Conservation (phyloP, 2,113 vertebrate species). For the Felis catus region DNA sequence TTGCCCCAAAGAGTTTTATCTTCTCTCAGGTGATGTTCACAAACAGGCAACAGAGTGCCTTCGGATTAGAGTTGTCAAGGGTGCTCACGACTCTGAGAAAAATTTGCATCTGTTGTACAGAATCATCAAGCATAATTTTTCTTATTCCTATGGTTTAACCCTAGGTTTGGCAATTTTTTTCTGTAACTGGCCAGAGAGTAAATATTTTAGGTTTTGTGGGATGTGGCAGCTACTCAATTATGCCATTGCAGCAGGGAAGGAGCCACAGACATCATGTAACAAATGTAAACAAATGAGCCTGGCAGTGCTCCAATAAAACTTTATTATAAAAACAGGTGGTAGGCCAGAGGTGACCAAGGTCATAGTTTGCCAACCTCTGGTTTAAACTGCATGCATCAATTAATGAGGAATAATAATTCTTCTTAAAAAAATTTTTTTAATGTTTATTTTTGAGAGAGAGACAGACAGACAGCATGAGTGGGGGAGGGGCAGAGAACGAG, state of each 20-base stretch:
- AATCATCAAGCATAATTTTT: not conserved
- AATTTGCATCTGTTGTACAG: not conserved
- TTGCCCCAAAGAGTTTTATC: not conserved
- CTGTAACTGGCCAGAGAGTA: not conserved
- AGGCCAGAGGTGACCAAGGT: not conserved
- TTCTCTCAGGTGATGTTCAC: not conserved
- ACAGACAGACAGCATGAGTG: too few species aligned
- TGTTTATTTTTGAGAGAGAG: too few species aligned
- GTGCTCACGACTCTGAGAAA: not conserved
- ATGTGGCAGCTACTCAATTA: not conserved
- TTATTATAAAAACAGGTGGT: conserved; percentile 8
- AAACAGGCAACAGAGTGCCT: not conserved
- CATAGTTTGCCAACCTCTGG: not conserved
- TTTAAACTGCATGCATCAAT: not conserved
- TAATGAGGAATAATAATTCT: conserved; percentile 13
- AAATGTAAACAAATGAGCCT: not conserved
- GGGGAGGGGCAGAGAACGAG: too few species aligned
- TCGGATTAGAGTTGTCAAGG: not conserved
- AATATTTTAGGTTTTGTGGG: not conserved
- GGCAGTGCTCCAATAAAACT: not conserved
- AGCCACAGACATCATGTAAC: not conserved
- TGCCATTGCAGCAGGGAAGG: not conserved
- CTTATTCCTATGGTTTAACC: not conserved
- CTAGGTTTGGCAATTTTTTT: not conserved
- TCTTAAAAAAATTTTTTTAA: not conserved